A percentile compares a stretch with the other conserved stretches of the same genome.
Conservation (phyloP, 37 sponge, comb jelly and placozoan species). For the Aphrocallistes beatrix region DNA sequence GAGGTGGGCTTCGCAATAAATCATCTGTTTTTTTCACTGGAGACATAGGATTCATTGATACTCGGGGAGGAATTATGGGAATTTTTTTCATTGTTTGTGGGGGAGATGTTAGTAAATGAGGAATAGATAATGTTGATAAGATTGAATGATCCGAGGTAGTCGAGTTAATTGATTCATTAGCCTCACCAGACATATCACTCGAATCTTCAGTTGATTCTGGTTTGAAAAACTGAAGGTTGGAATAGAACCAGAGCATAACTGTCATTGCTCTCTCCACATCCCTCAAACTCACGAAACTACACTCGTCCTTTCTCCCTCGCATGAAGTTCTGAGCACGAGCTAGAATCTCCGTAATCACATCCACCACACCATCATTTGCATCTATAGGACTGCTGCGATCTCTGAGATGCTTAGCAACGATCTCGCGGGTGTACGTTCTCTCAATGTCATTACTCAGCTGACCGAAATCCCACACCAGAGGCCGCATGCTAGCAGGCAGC, state of each 20-base stretch:
- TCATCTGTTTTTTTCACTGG: too few relatives aligned
- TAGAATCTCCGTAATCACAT: slow-evolving; percentile 33
- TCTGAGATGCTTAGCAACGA: slow-evolving; percentile 64
- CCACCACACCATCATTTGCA: not conserved
- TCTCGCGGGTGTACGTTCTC: slow-evolving; percentile 45
- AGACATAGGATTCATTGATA: too few relatives aligned
- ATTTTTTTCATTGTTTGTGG: too few relatives aligned
- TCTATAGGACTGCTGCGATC: not conserved
- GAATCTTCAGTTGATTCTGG: not conserved
- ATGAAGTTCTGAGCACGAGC: slow-evolving; percentile 56
- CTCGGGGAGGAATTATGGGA: too few relatives aligned
- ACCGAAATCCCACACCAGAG: slow-evolving; percentile 93
- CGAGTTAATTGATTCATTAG: not conserved
- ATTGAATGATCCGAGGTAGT: too few relatives aligned
- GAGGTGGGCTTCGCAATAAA: too few relatives aligned
- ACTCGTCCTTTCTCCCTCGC: slow-evolving; percentile 67
- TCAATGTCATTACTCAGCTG: slow-evolving; percentile 55
- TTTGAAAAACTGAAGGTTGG: not conserved
- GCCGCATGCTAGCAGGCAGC: slow-evolving; percentile 74
- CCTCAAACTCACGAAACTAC: slow-evolving; percentile 57
- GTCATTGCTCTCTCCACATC: slow-evolving; percentile 51
- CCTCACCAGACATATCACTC: not conserved
- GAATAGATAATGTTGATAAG: too few relatives aligned
- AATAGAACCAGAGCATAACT: slow-evolving; percentile 28
- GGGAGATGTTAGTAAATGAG: too few relatives aligned